Evolutionary conservation across 2,113 vertebrate genomes (phyloP), one percentile per base, ranked within the genome.

Genomic region (Megalops atlanticus): DNA sequence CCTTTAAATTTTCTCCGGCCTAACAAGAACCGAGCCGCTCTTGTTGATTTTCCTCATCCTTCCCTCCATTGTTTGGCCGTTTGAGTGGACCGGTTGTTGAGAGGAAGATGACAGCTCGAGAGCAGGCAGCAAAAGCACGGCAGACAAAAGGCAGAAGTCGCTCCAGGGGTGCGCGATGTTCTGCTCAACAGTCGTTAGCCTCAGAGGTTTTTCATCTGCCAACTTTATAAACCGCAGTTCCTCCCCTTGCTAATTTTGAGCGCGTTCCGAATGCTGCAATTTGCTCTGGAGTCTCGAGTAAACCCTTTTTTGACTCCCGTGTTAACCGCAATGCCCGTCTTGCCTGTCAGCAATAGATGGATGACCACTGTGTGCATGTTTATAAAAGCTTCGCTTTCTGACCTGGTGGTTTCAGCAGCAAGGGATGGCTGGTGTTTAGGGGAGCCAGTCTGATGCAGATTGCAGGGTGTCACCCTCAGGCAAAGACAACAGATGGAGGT

Each of bases 11-110:
- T 64, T 64, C 58, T 64, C 58, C n/a, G 31, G 8, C 58, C 58
- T 64, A 64, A 64, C 58, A 64, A 64, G 31, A 64, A 24, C 58
- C 31, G 31, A 64, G 11, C 8, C 58, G 11, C 24, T n/a, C 58
- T 64, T 64, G 58, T 64, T 64, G 58, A 64, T 64, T 64, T 64
- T 64, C 58, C 58, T 24, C n/a, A 64, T 64, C 58, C 58, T 64
- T 64, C 58, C 58, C 58, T 64, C 58, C 21, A 64, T 64, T 64
- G 58, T 64, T 64, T 11, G n/a, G 1, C 58, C 58, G 31, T 64
- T 64, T 11, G 58, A 31, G 58, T n/a, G 11, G 27, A n/a, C 58
- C n/a, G 11, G 58, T 64, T 64, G 58, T 64, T 64, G 58, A 64
- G 31, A 64, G 58, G 58, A 64, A 64, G 58, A 64, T 64, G 58